A percentile compares a stretch with the other conserved stretches of the same genome.
Evolutionary conservation across 2,888 invertebrate species (phyloP).

Genomic region (Tipula unca): DNA sequence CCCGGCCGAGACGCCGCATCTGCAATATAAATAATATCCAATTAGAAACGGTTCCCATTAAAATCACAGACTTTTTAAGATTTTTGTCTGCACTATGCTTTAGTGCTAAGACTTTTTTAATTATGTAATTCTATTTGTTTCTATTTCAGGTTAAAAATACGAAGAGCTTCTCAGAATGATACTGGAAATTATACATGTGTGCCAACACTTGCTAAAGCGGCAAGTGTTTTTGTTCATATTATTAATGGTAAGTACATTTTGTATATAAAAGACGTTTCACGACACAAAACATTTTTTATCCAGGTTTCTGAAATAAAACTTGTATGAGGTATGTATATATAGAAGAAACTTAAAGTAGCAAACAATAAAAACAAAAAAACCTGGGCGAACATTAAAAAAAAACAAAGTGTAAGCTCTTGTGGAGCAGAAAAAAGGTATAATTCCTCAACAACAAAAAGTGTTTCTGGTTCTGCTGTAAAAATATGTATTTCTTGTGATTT

Average conservation of each 20-base stretch:
- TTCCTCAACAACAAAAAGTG: background rate
- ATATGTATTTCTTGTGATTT: background rate
- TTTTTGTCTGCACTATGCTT: no score
- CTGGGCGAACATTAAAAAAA: no score
- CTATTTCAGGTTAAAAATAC: constrained; percentile 54
- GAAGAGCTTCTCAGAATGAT: constrained; percentile 64
- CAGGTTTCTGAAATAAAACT: background rate
- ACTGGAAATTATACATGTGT: constrained; percentile 87
- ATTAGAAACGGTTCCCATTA: no score
- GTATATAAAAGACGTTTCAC: background rate
- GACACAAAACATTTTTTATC: background rate
- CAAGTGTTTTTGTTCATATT: constrained; percentile 82
- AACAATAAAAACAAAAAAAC: background rate
- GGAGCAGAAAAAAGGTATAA: background rate
- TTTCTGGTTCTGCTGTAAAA: background rate
- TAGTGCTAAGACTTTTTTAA: no score
- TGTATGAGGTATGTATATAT: background rate
- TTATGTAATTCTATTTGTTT: background rate
- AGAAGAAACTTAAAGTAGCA: background rate
- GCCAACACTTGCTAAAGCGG: constrained; percentile 75
- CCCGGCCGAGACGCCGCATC: no score
- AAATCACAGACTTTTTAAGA: no score
- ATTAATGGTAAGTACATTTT: constrained; percentile 63
- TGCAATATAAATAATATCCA: no score
- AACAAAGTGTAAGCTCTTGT: background rate